Conservation (phyloP, 2,888 invertebrate species). For the Hydrotaea diabolus region DNA sequence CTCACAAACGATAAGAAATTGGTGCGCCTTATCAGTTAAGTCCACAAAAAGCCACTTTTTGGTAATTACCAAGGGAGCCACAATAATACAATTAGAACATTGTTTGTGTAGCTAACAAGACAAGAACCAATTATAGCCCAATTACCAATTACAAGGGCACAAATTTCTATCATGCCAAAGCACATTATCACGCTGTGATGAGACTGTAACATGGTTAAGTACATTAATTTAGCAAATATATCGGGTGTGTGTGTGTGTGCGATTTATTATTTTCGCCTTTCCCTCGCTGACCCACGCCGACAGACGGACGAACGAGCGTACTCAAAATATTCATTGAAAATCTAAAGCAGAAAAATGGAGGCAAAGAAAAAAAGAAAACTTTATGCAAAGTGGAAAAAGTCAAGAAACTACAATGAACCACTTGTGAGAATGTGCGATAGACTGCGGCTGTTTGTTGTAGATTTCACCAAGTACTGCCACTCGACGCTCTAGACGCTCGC, state of each 20-base stretch:
- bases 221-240: background rate
- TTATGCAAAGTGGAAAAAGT: slow-evolving; percentile 12
- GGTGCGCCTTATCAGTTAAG: too few species aligned
- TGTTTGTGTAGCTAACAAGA: too few species aligned
- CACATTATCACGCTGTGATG: background rate
- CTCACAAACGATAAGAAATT: too few species aligned
- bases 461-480: background rate
- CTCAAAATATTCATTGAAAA: background rate
- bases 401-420: slow-evolving; percentile 44
- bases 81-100: too few species aligned
- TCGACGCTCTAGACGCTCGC: too few species aligned
- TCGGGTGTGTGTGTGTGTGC: too few species aligned
- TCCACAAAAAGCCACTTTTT: too few species aligned
- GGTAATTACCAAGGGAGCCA: too few species aligned
- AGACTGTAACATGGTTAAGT: too few species aligned
- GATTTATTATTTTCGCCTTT: background rate
- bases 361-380: background rate
- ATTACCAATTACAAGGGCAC: too few species aligned
- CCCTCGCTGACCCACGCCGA: background rate
- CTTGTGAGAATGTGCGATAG: slow-evolving; percentile 34
- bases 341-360: background rate
- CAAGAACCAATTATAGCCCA: too few species aligned
- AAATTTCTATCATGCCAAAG: too few species aligned
- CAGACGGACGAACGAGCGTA: background rate
- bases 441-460: background rate